A percentile compares a stretch with the other conserved stretches of the same genome.
These are phyloP conservation scores for Labrus mixtus DNA, from an alignment of 2,113 vertebrate genomes.

Conservation along the genomic window DNA sequence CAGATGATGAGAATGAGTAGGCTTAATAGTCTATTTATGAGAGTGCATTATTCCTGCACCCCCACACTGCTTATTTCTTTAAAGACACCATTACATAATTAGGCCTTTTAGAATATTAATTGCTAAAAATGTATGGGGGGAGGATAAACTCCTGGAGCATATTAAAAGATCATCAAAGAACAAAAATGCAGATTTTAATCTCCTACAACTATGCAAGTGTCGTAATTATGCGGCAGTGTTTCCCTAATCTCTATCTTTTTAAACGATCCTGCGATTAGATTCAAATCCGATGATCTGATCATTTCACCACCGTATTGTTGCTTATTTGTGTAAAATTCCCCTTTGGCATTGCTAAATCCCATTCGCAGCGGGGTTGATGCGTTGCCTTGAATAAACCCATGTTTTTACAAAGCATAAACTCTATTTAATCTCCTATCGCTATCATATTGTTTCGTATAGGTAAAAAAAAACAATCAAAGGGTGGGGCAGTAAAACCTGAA, in stretches of 20 bases:
- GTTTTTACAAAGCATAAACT: not conserved
- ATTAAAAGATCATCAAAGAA: constrained; percentile 72
- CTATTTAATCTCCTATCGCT: constrained; percentile 26
- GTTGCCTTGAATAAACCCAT: constrained; percentile 61
- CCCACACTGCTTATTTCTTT: constrained; percentile 39
- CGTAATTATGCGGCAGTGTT: constrained; percentile 67
- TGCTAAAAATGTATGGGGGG: constrained; percentile 47
- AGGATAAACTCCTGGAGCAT: constrained; percentile 47
- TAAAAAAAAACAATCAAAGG: not conserved
- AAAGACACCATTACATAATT: constrained; percentile 71
- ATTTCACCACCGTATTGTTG: constrained; percentile 66
- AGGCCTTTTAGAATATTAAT: constrained; percentile 72
- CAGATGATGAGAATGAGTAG: constrained; percentile 20
- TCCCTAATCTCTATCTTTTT: constrained; percentile 74
- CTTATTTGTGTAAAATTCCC: constrained; percentile 62
- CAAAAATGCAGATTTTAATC: constrained; percentile 70
- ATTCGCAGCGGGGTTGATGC: constrained; percentile 65
- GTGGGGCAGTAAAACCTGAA: not conserved
- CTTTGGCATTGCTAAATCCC: constrained; percentile 67
- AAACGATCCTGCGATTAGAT: constrained; percentile 77
- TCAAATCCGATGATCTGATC: constrained; percentile 77
- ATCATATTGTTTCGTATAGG: not conserved
- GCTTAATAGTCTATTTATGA: constrained; percentile 13
- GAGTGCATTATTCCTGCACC: constrained; percentile 25
- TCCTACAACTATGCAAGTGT: constrained; percentile 65